These are phyloP conservation scores for Tanypteryx hageni DNA, from an alignment of 2,888 invertebrate genomes.

Conservation along the genomic window DNA sequence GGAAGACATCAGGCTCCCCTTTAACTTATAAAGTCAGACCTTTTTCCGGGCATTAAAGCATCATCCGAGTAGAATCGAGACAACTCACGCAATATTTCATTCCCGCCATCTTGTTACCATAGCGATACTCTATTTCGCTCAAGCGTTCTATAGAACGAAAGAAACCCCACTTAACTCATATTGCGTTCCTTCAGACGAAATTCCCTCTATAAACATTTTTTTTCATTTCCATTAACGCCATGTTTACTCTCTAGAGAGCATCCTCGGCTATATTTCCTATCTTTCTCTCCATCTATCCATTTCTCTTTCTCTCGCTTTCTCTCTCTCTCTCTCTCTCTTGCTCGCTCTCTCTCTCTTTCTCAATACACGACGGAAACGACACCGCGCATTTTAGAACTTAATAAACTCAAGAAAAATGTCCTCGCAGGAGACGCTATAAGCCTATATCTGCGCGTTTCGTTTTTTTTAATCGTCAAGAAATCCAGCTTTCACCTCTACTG, in stretches of 20 bases:
- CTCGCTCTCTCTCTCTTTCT: neutral
- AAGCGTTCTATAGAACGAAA: neutral
- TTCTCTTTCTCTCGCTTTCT: too few species aligned
- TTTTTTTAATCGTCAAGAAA: too few species aligned
- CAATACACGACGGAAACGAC: neutral
- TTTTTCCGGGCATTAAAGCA: neutral
- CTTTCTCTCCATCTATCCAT: too few species aligned
- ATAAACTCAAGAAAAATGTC: neutral
- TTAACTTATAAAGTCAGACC: too few species aligned
- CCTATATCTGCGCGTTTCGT: too few species aligned
- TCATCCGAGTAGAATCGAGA: neutral
- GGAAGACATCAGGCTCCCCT: too few species aligned
- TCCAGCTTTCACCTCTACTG: too few species aligned
- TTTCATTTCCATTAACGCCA: neutral
- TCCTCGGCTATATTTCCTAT: neutral
- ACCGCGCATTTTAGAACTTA: neutral
- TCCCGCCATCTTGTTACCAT: neutral
- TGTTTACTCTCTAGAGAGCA: neutral
- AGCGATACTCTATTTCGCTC: neutral
- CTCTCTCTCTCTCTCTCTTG: too few species aligned
- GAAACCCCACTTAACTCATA: neutral
- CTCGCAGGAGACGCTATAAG: neutral
- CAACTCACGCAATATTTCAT: conserved; percentile 18
- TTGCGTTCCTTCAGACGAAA: neutral
- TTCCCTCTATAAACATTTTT: neutral